Evolutionary conservation across 2,888 invertebrate genomes (phyloP), one percentile per base, ranked within the genome.

Genomic region (Lasioglossum vierecki): DNA sequence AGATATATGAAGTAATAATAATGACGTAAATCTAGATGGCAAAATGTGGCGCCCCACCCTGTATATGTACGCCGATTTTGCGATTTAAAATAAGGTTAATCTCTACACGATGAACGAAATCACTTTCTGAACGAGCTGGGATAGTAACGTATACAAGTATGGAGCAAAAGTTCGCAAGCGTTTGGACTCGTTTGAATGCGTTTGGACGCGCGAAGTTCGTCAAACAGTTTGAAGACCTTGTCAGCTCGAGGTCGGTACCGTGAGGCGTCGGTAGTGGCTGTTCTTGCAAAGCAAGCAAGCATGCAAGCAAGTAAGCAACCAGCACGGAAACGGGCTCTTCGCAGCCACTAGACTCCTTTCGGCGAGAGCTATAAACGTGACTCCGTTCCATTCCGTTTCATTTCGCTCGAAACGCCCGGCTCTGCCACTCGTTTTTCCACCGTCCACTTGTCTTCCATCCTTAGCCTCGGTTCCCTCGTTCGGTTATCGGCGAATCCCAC

Each of bases 271-370:
- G 63, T 13, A 71, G 80, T 57, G 30, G 74, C 39, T 22, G 73
- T 44, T 35, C 49, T 63, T 41, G 63, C 46, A 11, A 66, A 70
- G 44, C 70, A 46, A 78, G 57, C 57, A n/a, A 70, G 44, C 70
- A 46, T 75, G 57, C 57, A n/a, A 57, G 57, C 57, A 66, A 60
- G 35, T 60, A 44, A 78, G 74, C 75, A 53, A 46, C 71, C 39
- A 73, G 44, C 35, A 66, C 72, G 76, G 35, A 82, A 84, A 72
- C 82, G 72, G 66, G 76, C 79, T 81, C 83, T 79, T 79, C 72
- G 44, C 46, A 39, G 57, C 78, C 84, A 57, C 82, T 82, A 35
- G 63, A 76, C 68, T 72, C 78, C 41, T 68, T 82, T 71, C 74
- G 68, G 63, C 57, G 76, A 74, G 77, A 68, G 74, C 74, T 82